Percentiles rank a stretch among this genome's conserved stretches.
Evolutionary conservation across 2,113 vertebrate genomes (phyloP).

Genomic region (Trachemys scripta): DNA sequence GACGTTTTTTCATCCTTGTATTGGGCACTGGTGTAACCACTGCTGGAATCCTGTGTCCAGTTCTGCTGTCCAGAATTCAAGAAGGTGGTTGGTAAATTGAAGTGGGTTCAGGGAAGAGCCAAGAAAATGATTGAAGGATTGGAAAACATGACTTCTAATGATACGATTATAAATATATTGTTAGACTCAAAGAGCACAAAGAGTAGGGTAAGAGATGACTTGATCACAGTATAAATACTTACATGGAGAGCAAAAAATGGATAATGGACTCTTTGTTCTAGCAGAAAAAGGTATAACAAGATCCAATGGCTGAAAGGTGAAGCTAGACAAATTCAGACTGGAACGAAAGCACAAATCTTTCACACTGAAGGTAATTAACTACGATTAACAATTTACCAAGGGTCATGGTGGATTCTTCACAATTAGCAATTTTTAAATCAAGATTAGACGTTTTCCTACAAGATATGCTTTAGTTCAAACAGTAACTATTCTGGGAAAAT

Average conservation of each 20-base stretch:
- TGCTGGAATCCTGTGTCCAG: not conserved
- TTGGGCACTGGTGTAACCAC: not conserved
- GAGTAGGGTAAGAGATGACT: not conserved
- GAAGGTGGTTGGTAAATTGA: not conserved
- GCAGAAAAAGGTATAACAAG: not conserved
- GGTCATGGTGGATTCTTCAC: not conserved
- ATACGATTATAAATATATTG: not conserved
- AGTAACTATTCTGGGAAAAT: not conserved
- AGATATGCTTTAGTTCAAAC: not conserved
- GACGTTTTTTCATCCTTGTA: not conserved
- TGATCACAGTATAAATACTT: not conserved
- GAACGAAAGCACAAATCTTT: not conserved
- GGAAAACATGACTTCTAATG: not conserved
- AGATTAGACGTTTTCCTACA: not conserved
- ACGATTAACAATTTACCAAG: not conserved
- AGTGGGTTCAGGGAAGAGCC: not conserved
- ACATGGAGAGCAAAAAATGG: not conserved
- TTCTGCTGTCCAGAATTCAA: not conserved
- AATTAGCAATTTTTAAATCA: not conserved
- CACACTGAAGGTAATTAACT: not conserved
- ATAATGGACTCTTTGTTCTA: not conserved
- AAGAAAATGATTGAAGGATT: not conserved
- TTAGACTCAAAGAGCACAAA: not conserved
- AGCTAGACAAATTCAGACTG: not conserved
- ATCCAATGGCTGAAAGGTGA: not conserved